A percentile compares a stretch with the other conserved stretches of the same genome.
phyloP scores from a whole-genome alignment of 2,797 vertebrate genomes.

The Cirrhinus molitorella region DNA sequence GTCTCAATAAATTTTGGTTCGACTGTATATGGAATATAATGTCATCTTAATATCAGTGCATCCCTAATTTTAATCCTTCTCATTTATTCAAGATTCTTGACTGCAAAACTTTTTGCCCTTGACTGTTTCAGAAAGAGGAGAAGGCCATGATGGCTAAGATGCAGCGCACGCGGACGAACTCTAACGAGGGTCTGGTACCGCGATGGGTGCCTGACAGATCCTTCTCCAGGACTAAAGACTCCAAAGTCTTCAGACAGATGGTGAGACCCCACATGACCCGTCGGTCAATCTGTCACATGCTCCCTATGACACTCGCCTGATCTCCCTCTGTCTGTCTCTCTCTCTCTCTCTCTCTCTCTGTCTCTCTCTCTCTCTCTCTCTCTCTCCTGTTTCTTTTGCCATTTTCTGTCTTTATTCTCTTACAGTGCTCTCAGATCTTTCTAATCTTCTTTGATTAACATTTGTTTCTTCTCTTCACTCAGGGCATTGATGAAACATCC shows the following conservation, averaged over 20 bases:
- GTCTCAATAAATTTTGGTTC: no score
- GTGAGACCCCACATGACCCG: constrained; percentile 74
- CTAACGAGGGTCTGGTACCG: constrained; percentile 88
- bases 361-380: no score
- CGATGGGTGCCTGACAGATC: constrained; percentile 94
- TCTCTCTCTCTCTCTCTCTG: background rate
- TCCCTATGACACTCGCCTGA: constrained; percentile 34
- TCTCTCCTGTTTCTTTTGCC: background rate
- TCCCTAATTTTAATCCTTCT: background rate
- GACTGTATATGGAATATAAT: background rate
- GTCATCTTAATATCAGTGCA: background rate
- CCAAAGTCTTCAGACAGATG: constrained; percentile 97
- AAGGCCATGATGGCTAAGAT: constrained; percentile 96
- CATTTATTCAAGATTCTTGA: constrained; percentile 9
- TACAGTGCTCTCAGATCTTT: background rate
- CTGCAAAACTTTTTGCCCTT: background rate
- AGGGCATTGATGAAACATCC: constrained; percentile 93
- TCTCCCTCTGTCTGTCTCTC: constrained; percentile 11
- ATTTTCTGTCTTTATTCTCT: background rate
- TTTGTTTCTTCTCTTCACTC: constrained; percentile 55
- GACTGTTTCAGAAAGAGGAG: constrained; percentile 89
- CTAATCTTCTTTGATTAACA: background rate
- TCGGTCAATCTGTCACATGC: constrained; percentile 19
- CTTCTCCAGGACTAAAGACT: constrained; percentile 93
- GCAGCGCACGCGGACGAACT: constrained; percentile 90